Percentiles rank a stretch among this genome's conserved stretches.
Evolutionary conservation across 2,113 vertebrate species (phyloP).

Genomic region (Oceanodroma tethys): DNA sequence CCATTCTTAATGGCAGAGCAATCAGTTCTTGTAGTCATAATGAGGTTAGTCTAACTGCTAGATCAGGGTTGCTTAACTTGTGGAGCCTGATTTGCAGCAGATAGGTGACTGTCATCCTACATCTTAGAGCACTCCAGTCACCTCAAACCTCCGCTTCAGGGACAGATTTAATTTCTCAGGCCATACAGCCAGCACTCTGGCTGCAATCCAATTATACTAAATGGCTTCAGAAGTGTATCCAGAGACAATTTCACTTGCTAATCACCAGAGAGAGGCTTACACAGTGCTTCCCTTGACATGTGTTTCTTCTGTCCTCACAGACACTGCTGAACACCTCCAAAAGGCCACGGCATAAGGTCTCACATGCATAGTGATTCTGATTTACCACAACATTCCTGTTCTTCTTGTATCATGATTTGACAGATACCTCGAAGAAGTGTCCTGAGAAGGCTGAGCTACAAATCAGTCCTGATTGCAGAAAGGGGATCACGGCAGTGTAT

Average conservation of each 20-base stretch:
- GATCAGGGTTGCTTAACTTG: background rate
- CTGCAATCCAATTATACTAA: background rate
- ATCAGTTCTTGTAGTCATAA: background rate
- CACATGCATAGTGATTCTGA: background rate
- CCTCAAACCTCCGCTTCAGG: background rate
- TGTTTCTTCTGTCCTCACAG: background rate
- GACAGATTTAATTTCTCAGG: background rate
- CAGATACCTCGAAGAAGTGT: background rate
- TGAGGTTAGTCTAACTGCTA: background rate
- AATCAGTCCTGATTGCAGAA: background rate
- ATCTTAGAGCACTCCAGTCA: background rate
- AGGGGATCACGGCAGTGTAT: background rate
- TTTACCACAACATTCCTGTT: background rate
- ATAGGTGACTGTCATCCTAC: background rate
- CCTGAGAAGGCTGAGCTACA: background rate
- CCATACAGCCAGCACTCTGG: background rate
- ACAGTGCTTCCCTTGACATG: background rate
- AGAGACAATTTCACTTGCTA: background rate
- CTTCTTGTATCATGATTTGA: background rate
- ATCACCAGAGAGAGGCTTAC: background rate
- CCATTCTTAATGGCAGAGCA: background rate
- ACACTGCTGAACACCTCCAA: background rate
- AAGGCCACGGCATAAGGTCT: background rate
- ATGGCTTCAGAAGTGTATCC: background rate
- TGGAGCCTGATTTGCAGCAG: background rate